Evolutionary conservation across 2,797 vertebrate species (phyloP).

Genomic region (Cuculus canorus): DNA sequence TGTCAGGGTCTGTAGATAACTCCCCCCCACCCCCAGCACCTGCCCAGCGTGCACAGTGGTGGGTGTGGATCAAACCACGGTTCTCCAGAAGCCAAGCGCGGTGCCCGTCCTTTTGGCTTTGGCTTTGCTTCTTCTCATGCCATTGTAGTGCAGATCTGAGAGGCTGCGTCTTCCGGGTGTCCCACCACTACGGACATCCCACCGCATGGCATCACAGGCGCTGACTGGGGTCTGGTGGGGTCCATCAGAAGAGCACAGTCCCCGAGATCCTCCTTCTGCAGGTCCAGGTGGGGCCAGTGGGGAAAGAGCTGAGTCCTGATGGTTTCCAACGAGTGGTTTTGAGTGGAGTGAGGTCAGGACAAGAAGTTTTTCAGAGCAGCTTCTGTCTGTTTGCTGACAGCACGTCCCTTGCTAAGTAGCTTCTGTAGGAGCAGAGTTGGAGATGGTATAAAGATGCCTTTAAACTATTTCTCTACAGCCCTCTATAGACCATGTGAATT

Average conservation of each 20-base stretch:
- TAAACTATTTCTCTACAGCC: fast-evolving
- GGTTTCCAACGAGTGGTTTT: background rate
- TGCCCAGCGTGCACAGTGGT: background rate
- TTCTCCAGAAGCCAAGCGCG: too few relatives aligned
- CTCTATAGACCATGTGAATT: fast-evolving
- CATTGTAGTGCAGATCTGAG: background rate
- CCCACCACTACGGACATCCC: fast-evolving
- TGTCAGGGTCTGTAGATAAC: fast-evolving
- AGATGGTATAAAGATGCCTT: background rate
- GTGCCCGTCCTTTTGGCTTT: too few relatives aligned
- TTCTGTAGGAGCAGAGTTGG: background rate
- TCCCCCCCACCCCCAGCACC: too few relatives aligned
- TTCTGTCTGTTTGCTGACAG: background rate
- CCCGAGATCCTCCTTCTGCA: background rate
- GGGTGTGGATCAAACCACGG: background rate
- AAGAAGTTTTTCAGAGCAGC: background rate
- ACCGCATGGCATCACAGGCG: fast-evolving
- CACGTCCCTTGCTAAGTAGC: fast-evolving
- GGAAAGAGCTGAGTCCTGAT: background rate
- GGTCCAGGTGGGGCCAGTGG: background rate
- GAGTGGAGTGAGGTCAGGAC: background rate
- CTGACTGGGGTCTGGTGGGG: background rate
- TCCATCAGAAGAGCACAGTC: background rate
- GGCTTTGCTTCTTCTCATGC: background rate
- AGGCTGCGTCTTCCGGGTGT: background rate